Evolutionary conservation across 2,797 vertebrate species (phyloP).

Genomic region (Aselliscus stoliczkanus): DNA sequence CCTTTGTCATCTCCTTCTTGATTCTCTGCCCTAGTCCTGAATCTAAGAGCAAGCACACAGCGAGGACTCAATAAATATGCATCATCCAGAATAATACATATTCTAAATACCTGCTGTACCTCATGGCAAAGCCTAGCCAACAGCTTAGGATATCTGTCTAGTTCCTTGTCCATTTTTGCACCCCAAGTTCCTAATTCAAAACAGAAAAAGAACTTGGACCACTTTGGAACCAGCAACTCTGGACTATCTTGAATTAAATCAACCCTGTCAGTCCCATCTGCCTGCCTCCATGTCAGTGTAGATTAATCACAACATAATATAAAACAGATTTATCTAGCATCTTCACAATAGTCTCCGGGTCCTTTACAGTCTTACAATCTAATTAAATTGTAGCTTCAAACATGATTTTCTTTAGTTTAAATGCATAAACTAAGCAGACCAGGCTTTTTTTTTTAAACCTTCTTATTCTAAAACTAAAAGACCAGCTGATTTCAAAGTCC

Average conservation of each 20-base stretch:
- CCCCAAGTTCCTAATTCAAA: background rate
- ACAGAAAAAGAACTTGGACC: background rate
- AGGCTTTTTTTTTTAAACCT: background rate
- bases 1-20: background rate
- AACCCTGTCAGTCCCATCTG: conserved; percentile 5
- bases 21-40: background rate
- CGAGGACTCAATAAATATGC: background rate
- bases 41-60: background rate
- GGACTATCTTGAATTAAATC: background rate
- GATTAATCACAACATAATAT: conserved; percentile 77
- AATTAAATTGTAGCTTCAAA: conserved; percentile 76
- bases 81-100: too few species aligned
- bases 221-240: background rate
- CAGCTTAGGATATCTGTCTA: background rate
- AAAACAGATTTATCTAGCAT: conserved; percentile 69
- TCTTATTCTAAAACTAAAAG: conserved; percentile 37
- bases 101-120: background rate
- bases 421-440: conserved; percentile 48
- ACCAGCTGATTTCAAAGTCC: conserved; percentile 60
- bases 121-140: background rate
- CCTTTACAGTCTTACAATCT: conserved; percentile 69
- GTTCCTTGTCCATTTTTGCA: background rate
- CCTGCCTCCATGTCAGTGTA: conserved; percentile 42
- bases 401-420: conserved; percentile 71
- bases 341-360: conserved; percentile 67